phyloP scores from a whole-genome alignment of 1,140 invertebrate genomes.

The Drosophila carrolli region DNA sequence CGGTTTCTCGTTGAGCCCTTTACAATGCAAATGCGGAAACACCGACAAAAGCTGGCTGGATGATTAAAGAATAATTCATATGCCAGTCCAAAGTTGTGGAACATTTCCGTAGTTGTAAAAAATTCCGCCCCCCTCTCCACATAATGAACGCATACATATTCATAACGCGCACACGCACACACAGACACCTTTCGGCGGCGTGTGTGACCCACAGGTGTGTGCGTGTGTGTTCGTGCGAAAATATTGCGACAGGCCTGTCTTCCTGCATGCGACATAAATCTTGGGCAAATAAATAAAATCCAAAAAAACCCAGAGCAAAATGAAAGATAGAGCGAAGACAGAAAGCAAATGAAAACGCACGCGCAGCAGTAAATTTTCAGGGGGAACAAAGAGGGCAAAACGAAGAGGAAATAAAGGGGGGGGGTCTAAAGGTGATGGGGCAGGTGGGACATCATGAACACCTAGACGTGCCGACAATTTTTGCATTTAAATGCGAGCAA shows the following conservation, averaged over 20 bases:
- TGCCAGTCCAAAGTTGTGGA: conserved; percentile 65
- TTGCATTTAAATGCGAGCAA: conserved; percentile 81
- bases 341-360: conserved; percentile 71
- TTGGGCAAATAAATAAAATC: conserved; percentile 73
- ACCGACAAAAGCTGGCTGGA: conserved; percentile 20
- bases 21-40: conserved; percentile 36
- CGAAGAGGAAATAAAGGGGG: background rate
- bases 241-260: conserved; percentile 54
- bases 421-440: conserved; percentile 20
- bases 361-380: conserved; percentile 67
- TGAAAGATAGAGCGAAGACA: conserved; percentile 60
- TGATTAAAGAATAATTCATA: conserved; percentile 69
- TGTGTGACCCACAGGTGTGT: conserved; percentile 30
- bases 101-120: conserved; percentile 75
- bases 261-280: conserved; percentile 76
- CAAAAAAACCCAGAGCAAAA: conserved; percentile 38
- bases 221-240: conserved; percentile 42
- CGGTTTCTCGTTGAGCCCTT: conserved; percentile 1
- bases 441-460: conserved; percentile 65
- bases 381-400: background rate
- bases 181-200: conserved; percentile 5
- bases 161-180: conserved; percentile 59
- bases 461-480: conserved; percentile 76
- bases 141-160: conserved; percentile 80
- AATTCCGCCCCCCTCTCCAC: conserved; percentile 36